These are phyloP conservation scores for Campoplex capitator DNA, from an alignment of 2,888 invertebrate species.

Conservation along the genomic window DNA sequence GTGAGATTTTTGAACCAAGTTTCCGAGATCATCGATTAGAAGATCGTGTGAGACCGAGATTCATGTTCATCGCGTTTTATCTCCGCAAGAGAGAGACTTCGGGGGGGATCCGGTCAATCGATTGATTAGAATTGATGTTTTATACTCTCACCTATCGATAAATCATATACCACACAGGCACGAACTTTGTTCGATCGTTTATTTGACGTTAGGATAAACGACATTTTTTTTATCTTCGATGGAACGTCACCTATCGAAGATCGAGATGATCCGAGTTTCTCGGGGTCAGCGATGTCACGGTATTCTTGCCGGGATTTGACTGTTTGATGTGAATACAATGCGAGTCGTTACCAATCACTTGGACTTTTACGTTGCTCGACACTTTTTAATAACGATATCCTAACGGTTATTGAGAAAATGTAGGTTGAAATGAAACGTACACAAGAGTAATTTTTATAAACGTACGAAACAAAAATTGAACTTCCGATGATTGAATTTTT, in stretches of 20 bases:
- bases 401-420: slow-evolving; percentile 10
- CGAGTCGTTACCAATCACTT: slow-evolving; percentile 17
- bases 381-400: background rate
- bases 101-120: slow-evolving; percentile 15
- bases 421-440: background rate
- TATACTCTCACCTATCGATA: slow-evolving; percentile 26
- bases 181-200: background rate
- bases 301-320: background rate
- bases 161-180: slow-evolving; percentile 42
- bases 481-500: background rate
- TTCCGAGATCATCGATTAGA: background rate
- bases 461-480: background rate
- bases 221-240: slow-evolving; percentile 13
- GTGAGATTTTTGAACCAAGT: background rate
- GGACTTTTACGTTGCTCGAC: background rate
- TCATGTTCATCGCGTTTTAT: slow-evolving; percentile 8
- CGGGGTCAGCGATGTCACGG: slow-evolving; percentile 24
- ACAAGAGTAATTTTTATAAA: background rate
- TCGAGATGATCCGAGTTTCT: slow-evolving; percentile 24
- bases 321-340: slow-evolving; percentile 28
- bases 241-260: background rate
- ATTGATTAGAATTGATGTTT: slow-evolving; percentile 66
- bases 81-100: background rate
- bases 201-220: slow-evolving; percentile 4
- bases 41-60: slow-evolving; percentile 1